A percentile compares a stretch with the other conserved stretches of the same genome.
Conservation (phyloP, 2,888 invertebrate genomes). For the Eupithecia tripunctaria region DNA sequence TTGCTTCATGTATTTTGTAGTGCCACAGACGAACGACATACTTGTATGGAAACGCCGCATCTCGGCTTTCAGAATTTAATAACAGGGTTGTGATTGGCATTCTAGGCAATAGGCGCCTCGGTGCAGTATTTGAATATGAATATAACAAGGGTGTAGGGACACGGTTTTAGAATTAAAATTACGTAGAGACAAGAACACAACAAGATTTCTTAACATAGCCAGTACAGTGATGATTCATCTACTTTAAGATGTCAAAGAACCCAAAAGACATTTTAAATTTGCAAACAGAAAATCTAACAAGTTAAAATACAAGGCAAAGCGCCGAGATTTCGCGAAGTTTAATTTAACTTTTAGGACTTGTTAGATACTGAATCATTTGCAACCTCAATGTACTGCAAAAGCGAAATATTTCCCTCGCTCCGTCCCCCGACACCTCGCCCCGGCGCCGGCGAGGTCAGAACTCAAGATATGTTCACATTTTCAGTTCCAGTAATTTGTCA, state of each 20-base stretch:
- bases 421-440: not conserved
- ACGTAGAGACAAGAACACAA: too few species aligned
- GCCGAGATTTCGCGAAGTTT: not conserved
- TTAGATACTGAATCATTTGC: not conserved
- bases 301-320: not conserved
- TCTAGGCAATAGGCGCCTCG: not conserved
- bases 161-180: not conserved
- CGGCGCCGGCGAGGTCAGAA: constrained; percentile 24
- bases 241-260: not conserved
- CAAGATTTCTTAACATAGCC: not conserved
- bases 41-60: not conserved
- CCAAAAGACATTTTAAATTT: not conserved
- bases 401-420: not conserved
- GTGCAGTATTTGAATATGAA: not conserved
- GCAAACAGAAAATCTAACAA: not conserved
- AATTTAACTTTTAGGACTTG: not conserved
- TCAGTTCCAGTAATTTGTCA: constrained; percentile 71
- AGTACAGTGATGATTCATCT: not conserved
- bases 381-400: not conserved
- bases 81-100: constrained; percentile 23
- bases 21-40: not conserved
- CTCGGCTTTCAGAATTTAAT: constrained; percentile 25
- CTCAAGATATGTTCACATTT: constrained; percentile 50
- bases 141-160: not conserved
- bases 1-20: constrained; percentile 14